Percentiles rank a stretch among this genome's conserved stretches.
Conservation (phyloP, 2,113 vertebrate genomes). For the Stercorarius parasiticus region DNA sequence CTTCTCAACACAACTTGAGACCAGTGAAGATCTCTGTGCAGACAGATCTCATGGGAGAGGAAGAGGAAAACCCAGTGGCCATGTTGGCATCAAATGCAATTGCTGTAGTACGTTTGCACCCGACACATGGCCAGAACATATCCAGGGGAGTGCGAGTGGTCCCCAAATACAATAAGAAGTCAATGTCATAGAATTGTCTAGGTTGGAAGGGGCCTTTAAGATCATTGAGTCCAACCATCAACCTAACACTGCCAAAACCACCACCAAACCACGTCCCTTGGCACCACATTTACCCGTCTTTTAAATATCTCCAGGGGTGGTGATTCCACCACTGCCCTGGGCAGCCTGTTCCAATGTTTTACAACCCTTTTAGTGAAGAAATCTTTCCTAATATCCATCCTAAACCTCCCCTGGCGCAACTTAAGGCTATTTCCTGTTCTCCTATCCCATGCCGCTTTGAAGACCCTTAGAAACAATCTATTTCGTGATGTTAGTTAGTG, state of each 20-base stretch:
- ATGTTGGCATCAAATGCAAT: not conserved
- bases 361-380: not conserved
- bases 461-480: not conserved
- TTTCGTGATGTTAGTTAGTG: not conserved
- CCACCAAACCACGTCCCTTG: not conserved
- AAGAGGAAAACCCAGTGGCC: not conserved
- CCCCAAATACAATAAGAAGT: not conserved
- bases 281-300: not conserved
- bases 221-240: not conserved
- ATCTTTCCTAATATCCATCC: not conserved
- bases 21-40: not conserved
- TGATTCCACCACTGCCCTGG: not conserved
- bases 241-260: not conserved
- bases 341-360: not conserved
- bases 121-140: fast-evolving
- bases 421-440: not conserved
- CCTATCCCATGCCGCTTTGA: not conserved
- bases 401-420: not conserved
- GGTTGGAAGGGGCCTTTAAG: not conserved
- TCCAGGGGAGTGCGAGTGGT: fast-evolving
- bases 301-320: not conserved
- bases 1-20: not conserved
- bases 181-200: not conserved
- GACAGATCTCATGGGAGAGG: not conserved
- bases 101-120: fast-evolving